Base-by-base conservation (phyloP, 2,888 invertebrate species). In the Drosophila macrospina region DNA sequence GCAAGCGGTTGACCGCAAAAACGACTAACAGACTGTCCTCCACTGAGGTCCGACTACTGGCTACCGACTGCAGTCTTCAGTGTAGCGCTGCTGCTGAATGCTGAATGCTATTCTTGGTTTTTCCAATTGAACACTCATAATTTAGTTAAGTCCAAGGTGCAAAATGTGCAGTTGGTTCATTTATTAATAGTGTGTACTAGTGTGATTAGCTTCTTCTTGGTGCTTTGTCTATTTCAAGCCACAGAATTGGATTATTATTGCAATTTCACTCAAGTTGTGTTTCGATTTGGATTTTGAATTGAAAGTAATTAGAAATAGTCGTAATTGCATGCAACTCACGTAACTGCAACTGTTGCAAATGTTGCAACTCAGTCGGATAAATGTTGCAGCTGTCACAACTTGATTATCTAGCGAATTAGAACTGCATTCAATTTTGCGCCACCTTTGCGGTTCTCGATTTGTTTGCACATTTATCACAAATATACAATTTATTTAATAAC, bases 1-100 rank as follows among this genome's bases (percentile, higher is more conserved):
- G 62, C 34, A 70, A 62, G 71, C 56, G 67, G 80, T 71, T 75
- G 60, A 64, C 69, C 81, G 36, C 73, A 80, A 65, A 80, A 80
- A 70, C 70, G 78, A 57, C 85, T 56, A 80, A 57, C 68, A 59
- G 62, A 68, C 50, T 54, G 66, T 41, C n/a, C n/a, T n/a, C n/a
- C n/a, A n/a, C n/a, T n/a, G n/a, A n/a, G n/a, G n/a, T n/a, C n/a
- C 32, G 50, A 24, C 36, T 42, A 37, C 15, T n/a, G 47, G 36
- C 6, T 8, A 2, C 7, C 0, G 28, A 28, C 28, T 28, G 7
- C 28, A 7, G 8, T 28, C 8, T 28, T 2, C 5, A 28, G 6
- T 20, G n/a, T n/a, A n/a, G 26, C 5, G 7, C 26, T 2, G 26
- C 28, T 28, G 3, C 20, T 3, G 20, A 34, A 34, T 24, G 42